phyloP scores from a whole-genome alignment of 2,113 vertebrate species.

The Epinephelus fuscoguttatus region DNA sequence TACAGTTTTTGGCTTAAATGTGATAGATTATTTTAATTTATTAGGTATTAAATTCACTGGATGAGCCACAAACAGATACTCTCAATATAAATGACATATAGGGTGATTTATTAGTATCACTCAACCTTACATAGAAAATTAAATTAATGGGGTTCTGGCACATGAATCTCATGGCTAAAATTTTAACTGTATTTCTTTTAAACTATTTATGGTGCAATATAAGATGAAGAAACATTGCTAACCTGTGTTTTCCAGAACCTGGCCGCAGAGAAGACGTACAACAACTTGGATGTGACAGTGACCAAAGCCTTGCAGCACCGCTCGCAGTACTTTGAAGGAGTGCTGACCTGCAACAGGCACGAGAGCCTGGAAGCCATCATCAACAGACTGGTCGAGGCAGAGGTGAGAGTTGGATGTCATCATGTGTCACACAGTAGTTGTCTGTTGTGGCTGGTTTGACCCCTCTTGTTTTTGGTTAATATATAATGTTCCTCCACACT shows the following conservation, averaged over 20 bases:
- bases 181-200: background rate
- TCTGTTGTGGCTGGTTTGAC: background rate
- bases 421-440: background rate
- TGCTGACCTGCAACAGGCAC: slow-evolving; percentile 93
- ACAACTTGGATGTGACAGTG: slow-evolving; percentile 97
- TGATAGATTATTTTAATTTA: too few relatives aligned
- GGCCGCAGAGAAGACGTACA: slow-evolving; percentile 98
- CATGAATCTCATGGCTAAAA: background rate
- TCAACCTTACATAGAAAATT: too few relatives aligned
- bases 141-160: background rate
- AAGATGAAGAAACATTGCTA: background rate
- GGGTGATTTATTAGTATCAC: too few relatives aligned
- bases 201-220: background rate
- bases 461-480: background rate
- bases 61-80: too few relatives aligned
- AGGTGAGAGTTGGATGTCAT: slow-evolving; percentile 82
- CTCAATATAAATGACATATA: too few relatives aligned
- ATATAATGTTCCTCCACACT: background rate
- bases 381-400: slow-evolving; percentile 95
- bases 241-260: slow-evolving; percentile 87
- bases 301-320: slow-evolving; percentile 96
- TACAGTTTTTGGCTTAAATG: too few relatives aligned
- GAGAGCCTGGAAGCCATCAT: slow-evolving; percentile 96
- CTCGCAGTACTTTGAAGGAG: slow-evolving; percentile 97
- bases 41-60: too few relatives aligned